These are phyloP conservation scores for Araneus ventricosus DNA, from an alignment of 1,140 invertebrate species.

Conservation along the genomic window DNA sequence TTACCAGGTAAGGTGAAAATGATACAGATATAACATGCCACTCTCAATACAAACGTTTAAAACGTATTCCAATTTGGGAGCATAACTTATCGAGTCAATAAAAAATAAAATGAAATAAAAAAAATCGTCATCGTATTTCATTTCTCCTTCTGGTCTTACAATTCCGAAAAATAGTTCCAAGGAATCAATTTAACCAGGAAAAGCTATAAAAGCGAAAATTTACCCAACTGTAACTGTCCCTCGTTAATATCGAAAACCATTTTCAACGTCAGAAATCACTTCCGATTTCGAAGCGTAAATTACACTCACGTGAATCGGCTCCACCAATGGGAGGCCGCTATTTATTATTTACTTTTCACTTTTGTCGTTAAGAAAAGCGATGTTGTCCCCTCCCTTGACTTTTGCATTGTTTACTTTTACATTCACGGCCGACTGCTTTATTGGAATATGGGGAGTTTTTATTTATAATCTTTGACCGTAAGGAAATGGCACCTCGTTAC, in stretches of 20 bases:
- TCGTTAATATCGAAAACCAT: constrained; percentile 64
- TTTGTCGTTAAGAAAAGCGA: constrained; percentile 21
- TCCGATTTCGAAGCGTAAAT: constrained; percentile 60
- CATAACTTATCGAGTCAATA: neutral
- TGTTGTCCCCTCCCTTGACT: neutral
- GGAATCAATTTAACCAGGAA: constrained; percentile 40
- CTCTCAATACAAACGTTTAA: too few species aligned
- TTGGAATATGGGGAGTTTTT: constrained; percentile 37
- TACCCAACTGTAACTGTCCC: constrained; percentile 57
- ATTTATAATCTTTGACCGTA: constrained; percentile 19
- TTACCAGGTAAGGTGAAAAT: too few species aligned
- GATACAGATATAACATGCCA: too few species aligned
- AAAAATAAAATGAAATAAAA: neutral
- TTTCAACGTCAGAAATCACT: constrained; percentile 66
- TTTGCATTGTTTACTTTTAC: constrained; percentile 7
- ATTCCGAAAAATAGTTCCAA: constrained; percentile 22
- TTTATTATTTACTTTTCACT: constrained; percentile 34
- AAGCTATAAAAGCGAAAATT: constrained; percentile 61
- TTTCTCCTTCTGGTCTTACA: neutral
- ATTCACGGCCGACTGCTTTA: constrained; percentile 9
- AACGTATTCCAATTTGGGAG: neutral
- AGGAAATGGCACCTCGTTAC: constrained; percentile 21
- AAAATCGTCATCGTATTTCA: neutral
- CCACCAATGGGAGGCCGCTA: constrained; percentile 19
- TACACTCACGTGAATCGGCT: constrained; percentile 47